These are phyloP conservation scores for Smutsia temminckii DNA, from an alignment of 2,797 vertebrate species.

Conservation along the genomic window DNA sequence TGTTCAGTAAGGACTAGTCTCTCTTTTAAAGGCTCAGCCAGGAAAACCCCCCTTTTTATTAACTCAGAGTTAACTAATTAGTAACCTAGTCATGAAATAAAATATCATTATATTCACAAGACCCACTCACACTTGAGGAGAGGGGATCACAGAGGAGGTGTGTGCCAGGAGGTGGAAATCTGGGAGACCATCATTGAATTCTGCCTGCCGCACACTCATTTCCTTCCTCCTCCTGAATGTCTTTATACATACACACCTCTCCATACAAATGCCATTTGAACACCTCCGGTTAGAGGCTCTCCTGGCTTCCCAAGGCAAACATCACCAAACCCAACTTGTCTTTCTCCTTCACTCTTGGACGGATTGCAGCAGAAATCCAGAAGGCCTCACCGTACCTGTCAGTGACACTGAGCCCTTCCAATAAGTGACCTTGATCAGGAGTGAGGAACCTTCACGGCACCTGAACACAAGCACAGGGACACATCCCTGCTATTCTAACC, in stretches of 20 bases:
- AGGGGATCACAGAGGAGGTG: not conserved
- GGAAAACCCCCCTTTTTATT: not conserved
- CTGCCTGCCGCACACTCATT: not conserved
- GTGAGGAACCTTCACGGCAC: not conserved
- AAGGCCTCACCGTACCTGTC: not conserved
- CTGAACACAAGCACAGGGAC: not conserved
- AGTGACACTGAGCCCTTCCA: not conserved
- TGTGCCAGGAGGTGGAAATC: not conserved
- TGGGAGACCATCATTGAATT: not conserved
- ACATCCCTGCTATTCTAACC: not conserved
- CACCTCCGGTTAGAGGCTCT: not conserved
- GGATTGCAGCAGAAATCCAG: accelerated
- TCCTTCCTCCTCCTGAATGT: not conserved
- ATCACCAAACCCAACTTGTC: not conserved
- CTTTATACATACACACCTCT: not conserved
- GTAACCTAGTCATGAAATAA: not conserved
- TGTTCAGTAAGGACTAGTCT: not conserved
- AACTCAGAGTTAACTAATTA: not conserved
- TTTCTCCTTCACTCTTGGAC: not conserved
- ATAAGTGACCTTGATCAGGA: not conserved
- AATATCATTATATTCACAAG: not conserved
- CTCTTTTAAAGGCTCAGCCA: not conserved
- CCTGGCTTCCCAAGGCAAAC: not conserved
- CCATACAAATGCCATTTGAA: not conserved
- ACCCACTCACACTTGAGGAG: not conserved